Conservation (phyloP, 2,113 vertebrate species). For the Petaurus breviceps region DNA sequence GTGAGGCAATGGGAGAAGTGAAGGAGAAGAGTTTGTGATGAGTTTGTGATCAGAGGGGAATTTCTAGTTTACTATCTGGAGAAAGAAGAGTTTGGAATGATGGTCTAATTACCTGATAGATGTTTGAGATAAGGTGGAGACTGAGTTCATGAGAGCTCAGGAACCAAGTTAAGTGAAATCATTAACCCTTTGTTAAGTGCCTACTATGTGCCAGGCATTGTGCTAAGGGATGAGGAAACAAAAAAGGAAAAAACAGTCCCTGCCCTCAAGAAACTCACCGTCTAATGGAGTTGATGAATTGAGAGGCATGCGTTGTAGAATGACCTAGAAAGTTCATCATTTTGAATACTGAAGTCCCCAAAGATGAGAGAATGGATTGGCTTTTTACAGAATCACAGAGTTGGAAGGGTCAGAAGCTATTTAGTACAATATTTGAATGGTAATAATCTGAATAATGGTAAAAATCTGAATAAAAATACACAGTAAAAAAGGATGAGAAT, state of each 20-base stretch:
- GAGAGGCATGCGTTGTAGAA: background rate
- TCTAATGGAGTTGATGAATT: background rate
- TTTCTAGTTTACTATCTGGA: background rate
- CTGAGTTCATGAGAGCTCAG: background rate
- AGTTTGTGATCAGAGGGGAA: background rate
- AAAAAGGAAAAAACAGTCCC: background rate
- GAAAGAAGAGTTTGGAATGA: background rate
- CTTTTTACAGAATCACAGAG: background rate
- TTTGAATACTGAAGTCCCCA: background rate
- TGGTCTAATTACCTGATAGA: background rate
- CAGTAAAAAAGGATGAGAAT: background rate
- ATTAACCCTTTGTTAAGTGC: background rate
- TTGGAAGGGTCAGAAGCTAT: background rate
- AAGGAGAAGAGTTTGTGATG: background rate
- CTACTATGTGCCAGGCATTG: background rate
- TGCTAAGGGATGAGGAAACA: background rate
- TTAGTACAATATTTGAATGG: background rate
- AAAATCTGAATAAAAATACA: background rate
- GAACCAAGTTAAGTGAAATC: background rate
- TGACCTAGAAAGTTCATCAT: background rate
- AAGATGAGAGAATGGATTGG: background rate
- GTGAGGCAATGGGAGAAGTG: background rate
- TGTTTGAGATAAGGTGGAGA: background rate
- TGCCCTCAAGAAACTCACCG: background rate
- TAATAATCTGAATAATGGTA: background rate